Base-by-base conservation (phyloP, 1,140 invertebrate genomes). In the Tetragonula clypearis region DNA sequence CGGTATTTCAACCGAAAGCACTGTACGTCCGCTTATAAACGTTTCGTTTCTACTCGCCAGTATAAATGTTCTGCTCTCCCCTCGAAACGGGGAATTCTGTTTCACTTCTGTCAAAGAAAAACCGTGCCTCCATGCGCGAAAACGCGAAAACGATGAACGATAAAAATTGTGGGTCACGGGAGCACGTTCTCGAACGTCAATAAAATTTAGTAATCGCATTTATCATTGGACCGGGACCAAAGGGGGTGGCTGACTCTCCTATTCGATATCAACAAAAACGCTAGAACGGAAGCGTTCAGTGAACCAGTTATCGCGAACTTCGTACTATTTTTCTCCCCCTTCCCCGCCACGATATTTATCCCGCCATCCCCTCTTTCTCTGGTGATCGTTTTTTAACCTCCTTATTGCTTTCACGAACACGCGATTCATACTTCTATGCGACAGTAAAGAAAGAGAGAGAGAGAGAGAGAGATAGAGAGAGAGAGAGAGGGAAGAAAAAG, bases 151-250 rank as follows among this genome's bases (percentile, higher is more conserved):
- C 74, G 72, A 23, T 66, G 26, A 30, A 21, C 68, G 82, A 84
- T 79, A 84, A 84, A 84, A 84, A 84, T 84, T 79, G n/a, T 55
- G 58, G 82, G 76, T 79, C 82, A 79, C 82, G 68, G 73, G 76
- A 79, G 56, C 76, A 72, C 82, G 58, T 84, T 72, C 49, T 15
- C 66, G 68, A 49, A 65, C 82, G 82, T 79, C 76, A 72, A 84
- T 84, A 84, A 84, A 79, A 84, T 84, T 84, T 79, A 84, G 82
- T 84, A 84, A 84, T 84, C 82, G 82, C 76, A 79, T 79, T 84
- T 84, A 84, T 84, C 82, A 84, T 79, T 53, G 58, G 55, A n/a
- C 41, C 74, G 9, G 72, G 23, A 49, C 41, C 41, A 49, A 30
- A 1, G 35, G 41, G 8, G 41, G 23, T 68, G 56, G 21, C 55